Percentiles rank a stretch among this genome's conserved stretches.
phyloP scores from a whole-genome alignment of 2,797 vertebrate genomes.

The Tokudaia muenninki region DNA sequence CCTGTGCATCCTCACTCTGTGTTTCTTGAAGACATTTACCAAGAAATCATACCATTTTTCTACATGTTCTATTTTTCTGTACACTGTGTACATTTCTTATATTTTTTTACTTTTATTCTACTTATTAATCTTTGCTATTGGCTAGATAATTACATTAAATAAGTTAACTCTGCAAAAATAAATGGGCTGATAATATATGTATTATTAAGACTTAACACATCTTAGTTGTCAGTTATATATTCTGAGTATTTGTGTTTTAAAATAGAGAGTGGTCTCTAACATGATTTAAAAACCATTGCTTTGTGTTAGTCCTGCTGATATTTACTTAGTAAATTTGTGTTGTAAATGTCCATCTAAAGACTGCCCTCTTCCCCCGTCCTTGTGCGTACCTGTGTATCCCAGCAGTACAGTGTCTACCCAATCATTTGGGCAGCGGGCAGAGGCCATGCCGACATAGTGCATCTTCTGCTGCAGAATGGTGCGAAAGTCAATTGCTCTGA shows the following conservation, averaged over 20 bases:
- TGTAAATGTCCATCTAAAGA: conserved; percentile 10
- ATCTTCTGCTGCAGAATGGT: conserved; percentile 92
- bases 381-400: conserved; percentile 65
- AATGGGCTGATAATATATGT: not conserved
- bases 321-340: not conserved
- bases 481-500: conserved; percentile 99
- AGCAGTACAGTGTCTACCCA: conserved; percentile 98
- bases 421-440: conserved; percentile 99
- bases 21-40: not conserved
- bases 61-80: not conserved
- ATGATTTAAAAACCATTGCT: not conserved
- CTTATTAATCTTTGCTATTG: not conserved
- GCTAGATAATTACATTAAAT: not conserved
- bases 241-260: conserved; percentile 45
- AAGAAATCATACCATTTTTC: not conserved
- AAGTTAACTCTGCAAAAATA: not conserved
- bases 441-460: conserved; percentile 95
- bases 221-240: not conserved
- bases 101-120: conserved; percentile 26
- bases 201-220: conserved; percentile 11
- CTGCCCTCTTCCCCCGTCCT: not conserved
- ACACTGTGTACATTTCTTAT: not conserved
- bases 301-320: conserved; percentile 1
- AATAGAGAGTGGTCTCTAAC: conserved; percentile 22
- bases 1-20: not conserved